phyloP scores from a whole-genome alignment of 2,797 vertebrate genomes.

The Melanotaenia pygmaea region DNA sequence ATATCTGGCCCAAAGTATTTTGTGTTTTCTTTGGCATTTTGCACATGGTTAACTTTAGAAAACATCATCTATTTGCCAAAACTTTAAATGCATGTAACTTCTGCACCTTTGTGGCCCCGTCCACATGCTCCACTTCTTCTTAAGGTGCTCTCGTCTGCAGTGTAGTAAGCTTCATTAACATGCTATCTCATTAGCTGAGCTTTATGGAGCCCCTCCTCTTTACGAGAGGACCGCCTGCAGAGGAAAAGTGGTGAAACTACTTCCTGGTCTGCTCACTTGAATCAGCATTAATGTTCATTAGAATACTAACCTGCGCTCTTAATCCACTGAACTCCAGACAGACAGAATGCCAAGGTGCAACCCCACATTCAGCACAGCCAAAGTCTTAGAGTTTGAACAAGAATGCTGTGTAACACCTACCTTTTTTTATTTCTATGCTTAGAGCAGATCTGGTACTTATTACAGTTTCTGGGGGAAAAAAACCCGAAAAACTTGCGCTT shows the following conservation, averaged over 20 bases:
- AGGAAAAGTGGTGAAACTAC: conserved; percentile 34
- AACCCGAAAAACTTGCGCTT: not conserved
- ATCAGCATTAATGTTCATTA: conserved; percentile 37
- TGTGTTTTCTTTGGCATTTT: no score
- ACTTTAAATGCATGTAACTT: conserved; percentile 17
- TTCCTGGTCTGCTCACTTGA: conserved; percentile 56
- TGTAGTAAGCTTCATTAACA: conserved; percentile 47
- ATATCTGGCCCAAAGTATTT: not conserved
- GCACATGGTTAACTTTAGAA: not conserved
- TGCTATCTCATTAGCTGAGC: conserved; percentile 56
- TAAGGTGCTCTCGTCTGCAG: conserved; percentile 21
- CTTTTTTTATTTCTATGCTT: conserved; percentile 28
- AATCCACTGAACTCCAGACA: conserved; percentile 16
- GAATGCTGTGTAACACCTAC: conserved; percentile 37
- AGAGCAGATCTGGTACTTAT: conserved; percentile 42
- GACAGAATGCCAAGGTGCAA: conserved; percentile 25
- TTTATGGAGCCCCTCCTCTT: conserved; percentile 67
- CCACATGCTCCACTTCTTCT: not conserved
- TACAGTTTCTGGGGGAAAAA: conserved; percentile 22
- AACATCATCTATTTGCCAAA: not conserved
- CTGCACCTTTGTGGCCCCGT: not conserved
- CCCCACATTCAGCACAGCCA: conserved; percentile 22
- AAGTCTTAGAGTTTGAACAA: conserved; percentile 22
- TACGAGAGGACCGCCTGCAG: conserved; percentile 56
- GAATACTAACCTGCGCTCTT: conserved; percentile 39